These are phyloP conservation scores for Drosophila putrida DNA, from an alignment of 2,888 invertebrate species.

Conservation along the genomic window DNA sequence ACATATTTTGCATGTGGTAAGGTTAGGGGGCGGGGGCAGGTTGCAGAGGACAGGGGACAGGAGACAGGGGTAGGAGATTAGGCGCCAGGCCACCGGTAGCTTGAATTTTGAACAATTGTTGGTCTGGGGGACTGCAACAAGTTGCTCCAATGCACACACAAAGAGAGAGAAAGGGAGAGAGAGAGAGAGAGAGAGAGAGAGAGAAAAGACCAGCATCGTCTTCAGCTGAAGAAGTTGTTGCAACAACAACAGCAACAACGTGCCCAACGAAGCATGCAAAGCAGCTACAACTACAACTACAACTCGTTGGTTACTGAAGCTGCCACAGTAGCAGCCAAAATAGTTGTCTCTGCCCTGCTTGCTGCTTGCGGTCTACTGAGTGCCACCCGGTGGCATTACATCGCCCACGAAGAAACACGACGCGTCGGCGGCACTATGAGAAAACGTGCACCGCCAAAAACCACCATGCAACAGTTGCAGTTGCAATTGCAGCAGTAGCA, in stretches of 20 bases:
- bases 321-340: constrained; percentile 77
- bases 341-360: constrained; percentile 61
- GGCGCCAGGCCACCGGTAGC: constrained; percentile 62
- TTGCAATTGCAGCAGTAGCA: constrained; percentile 11
- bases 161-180: constrained; percentile 21
- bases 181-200: constrained; percentile 5
- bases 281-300: constrained; percentile 47
- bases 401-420: constrained; percentile 80
- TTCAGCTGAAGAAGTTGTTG: constrained; percentile 78
- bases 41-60: neutral
- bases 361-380: constrained; percentile 29
- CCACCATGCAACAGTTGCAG: constrained; percentile 35
- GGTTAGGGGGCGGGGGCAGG: constrained; percentile 3
- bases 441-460: constrained; percentile 70
- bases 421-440: constrained; percentile 69
- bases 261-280: constrained; percentile 79
- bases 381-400: constrained; percentile 58
- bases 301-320: constrained; percentile 20
- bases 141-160: constrained; percentile 60
- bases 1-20: constrained; percentile 76
- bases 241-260: constrained; percentile 69
- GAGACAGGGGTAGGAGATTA: constrained; percentile 29
- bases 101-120: constrained; percentile 72
- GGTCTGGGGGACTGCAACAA: constrained; percentile 63
- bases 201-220: constrained; percentile 46